Evolutionary conservation across 2,113 vertebrate genomes (phyloP).

Genomic region (Martes martes): DNA sequence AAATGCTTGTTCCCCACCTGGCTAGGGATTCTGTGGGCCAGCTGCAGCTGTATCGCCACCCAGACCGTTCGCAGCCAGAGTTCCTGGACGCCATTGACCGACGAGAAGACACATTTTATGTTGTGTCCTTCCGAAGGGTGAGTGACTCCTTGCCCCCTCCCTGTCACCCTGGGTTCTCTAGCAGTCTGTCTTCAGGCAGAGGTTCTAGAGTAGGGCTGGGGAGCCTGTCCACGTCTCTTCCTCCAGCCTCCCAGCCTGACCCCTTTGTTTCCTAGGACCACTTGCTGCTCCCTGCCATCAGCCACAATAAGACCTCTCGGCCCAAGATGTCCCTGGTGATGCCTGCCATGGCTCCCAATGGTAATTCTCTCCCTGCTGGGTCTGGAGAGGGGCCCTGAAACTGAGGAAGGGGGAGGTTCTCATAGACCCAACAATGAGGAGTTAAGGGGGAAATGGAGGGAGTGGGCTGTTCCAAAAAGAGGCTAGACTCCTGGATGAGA

Average conservation of each 20-base stretch:
- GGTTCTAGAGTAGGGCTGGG: neutral
- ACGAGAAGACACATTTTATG: conserved; percentile 93
- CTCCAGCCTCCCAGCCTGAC: neutral
- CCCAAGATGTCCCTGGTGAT: conserved; percentile 96
- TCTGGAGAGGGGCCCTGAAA: neutral
- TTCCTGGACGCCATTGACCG: conserved; percentile 94
- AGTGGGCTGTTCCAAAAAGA: neutral
- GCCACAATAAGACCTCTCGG: conserved; percentile 93
- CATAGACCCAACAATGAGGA: neutral
- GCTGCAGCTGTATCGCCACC: conserved; percentile 89
- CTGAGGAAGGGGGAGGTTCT: neutral
- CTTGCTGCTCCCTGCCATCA: conserved; percentile 92
- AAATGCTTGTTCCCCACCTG: neutral
- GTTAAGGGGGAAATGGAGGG: neutral
- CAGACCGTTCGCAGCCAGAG: conserved; percentile 88
- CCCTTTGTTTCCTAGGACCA: conserved; percentile 85
- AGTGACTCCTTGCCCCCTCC: conserved; percentile 1
- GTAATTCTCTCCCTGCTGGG: conserved; percentile 74
- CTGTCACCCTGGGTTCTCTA: neutral
- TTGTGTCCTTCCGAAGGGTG: conserved; percentile 93
- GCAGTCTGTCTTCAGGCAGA: neutral
- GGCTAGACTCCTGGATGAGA: neutral
- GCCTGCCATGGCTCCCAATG: conserved; percentile 94
- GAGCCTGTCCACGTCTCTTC: neutral
- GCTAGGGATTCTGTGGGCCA: conserved; percentile 80